A percentile compares a stretch with the other conserved stretches of the same genome.
Conservation (phyloP, 1,140 invertebrate species). For the Ridgeia piscesae region DNA sequence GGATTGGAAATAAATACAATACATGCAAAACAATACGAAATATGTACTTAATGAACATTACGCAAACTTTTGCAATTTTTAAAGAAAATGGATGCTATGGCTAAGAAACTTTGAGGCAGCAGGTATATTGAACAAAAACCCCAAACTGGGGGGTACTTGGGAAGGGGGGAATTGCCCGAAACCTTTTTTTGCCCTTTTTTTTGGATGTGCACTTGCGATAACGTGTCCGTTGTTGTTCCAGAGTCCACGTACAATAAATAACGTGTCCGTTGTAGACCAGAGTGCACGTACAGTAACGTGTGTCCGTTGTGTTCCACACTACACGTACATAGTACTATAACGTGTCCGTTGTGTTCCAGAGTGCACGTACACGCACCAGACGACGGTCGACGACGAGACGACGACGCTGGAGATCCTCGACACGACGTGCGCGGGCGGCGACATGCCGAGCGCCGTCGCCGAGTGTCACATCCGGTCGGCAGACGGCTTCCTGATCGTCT, state of each 20-base stretch:
- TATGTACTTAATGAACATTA: too few relatives aligned
- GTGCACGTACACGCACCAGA: constrained; percentile 9
- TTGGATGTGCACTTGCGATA: background rate
- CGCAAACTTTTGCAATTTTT: too few relatives aligned
- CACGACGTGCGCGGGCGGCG: constrained; percentile 95
- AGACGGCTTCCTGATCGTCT: constrained; percentile 65
- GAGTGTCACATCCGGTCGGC: constrained; percentile 80
- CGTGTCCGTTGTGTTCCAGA: background rate
- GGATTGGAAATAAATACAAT: too few relatives aligned
- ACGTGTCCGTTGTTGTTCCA: background rate
- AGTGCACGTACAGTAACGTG: background rate
- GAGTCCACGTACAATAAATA: background rate
- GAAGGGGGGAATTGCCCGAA: too few relatives aligned
- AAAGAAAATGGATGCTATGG: too few relatives aligned
- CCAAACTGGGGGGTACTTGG: too few relatives aligned
- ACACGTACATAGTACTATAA: too few relatives aligned
- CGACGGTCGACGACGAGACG: background rate
- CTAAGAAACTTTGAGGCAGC: background rate
- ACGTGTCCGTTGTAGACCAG: background rate
- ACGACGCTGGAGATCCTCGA: constrained; percentile 69
- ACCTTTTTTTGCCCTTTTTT: too few relatives aligned
- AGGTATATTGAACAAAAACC: background rate
- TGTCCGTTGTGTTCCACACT: too few relatives aligned
- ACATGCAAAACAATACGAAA: too few relatives aligned
- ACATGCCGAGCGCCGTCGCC: constrained; percentile 82